Base-by-base conservation (phyloP, 2,113 vertebrate genomes). In the Ciconia maguari region DNA sequence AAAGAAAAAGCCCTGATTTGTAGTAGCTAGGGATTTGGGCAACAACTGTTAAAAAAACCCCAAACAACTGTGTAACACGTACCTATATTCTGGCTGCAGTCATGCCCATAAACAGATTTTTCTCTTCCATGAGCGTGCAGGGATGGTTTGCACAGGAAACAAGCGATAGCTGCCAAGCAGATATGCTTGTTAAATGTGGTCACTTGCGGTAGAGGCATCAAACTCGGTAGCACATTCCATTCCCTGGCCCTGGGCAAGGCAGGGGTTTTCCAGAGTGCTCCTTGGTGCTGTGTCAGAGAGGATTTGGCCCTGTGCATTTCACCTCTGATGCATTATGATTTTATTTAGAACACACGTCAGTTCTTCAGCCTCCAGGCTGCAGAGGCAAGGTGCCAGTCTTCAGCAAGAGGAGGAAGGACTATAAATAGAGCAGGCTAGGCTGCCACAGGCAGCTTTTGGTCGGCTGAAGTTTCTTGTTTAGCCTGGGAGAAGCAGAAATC, bases 381-480 rank as follows among this genome's bases (percentile, higher is more conserved):
- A 64, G 96, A 96, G 93, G 97, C 95, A 90, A 85, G 97, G 96
- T 97, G 97, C 95, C 96, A 96, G 96, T 95, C 98, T 94, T 86
- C 95, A 95, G 94, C 96, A 85, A 96, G 93, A 65, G 85, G 95
- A 7, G 87, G 94, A 86, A 95, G 82, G 86, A 89, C 92, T 84
- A 96, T 95, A 97, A 98, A 98, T 97, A 97, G 98, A 97, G 97
- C 98, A 94, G 97, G 92, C 96, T 65, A 30, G 77, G 58, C 93
- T 98, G 90, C 97, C 97, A 86, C 92, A 97, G 66, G 94, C 98
- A 87, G 97, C 97, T 86, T 98, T 98, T 48, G 92, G 96, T 83
- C 98, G 98, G 91, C 97, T 98, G 83, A 94, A 96, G 83, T 95
- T 96, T 84, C 97, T 98, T 80, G 57, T 97, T 95, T 94, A 97